phyloP scores from a whole-genome alignment of 1,140 invertebrate species.

The Phymastichus coffea region DNA sequence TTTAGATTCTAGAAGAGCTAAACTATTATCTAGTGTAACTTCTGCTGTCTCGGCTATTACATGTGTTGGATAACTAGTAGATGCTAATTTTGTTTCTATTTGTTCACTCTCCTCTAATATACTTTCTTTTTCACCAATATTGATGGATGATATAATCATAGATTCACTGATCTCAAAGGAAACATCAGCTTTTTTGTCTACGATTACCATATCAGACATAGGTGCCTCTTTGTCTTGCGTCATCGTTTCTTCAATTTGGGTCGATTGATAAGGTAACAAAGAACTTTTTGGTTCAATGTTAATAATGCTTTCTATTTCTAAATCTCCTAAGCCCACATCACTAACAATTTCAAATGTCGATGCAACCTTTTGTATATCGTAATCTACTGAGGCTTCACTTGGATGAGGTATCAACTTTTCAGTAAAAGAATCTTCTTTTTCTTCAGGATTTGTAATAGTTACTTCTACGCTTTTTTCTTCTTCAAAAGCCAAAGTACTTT shows the following conservation, averaged over 20 bases:
- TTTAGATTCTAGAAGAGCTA: conserved; percentile 41
- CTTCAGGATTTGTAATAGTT: conserved; percentile 51
- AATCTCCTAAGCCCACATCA: conserved; percentile 44
- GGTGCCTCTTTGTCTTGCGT: conserved; percentile 58
- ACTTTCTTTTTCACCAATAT: conserved; percentile 57
- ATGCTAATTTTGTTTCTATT: conserved; percentile 47
- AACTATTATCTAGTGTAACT: conserved; percentile 46
- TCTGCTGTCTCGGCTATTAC: conserved; percentile 50
- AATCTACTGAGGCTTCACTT: conserved; percentile 53
- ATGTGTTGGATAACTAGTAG: conserved; percentile 49
- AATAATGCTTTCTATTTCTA: conserved; percentile 40
- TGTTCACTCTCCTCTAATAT: conserved; percentile 41
- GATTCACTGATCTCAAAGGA: conserved; percentile 55
- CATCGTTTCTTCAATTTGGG: conserved; percentile 51
- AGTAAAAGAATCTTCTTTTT: conserved; percentile 56
- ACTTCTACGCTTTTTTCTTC: conserved; percentile 56
- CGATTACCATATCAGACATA: conserved; percentile 46
- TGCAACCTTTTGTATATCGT: conserved; percentile 57
- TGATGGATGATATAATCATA: conserved; percentile 57
- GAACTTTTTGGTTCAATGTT: conserved; percentile 49
- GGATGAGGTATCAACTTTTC: conserved; percentile 44
- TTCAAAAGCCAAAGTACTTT: conserved; percentile 51
- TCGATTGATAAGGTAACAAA: conserved; percentile 52
- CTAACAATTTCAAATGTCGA: conserved; percentile 56
- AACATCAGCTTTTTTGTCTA: conserved; percentile 49